Conservation (phyloP, 2,113 vertebrate genomes). For the Plecturocebus donacophilus region DNA sequence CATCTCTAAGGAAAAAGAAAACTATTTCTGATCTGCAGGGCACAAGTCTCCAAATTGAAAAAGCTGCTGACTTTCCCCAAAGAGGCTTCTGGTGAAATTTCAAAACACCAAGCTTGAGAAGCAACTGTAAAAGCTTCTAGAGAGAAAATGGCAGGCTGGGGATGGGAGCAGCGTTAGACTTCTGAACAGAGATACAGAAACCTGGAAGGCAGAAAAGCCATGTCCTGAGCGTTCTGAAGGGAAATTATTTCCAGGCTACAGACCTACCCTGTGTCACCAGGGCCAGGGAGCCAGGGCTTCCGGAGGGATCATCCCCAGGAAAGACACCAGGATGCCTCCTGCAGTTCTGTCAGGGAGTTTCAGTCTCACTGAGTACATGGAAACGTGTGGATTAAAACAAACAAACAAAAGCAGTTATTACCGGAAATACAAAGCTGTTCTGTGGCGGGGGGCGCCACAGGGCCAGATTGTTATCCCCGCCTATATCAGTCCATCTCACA, state of each 20-base stretch:
- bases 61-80: background rate
- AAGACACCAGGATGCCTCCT: background rate
- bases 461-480: background rate
- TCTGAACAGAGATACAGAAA: background rate
- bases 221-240: background rate
- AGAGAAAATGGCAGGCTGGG: background rate
- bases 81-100: background rate
- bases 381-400: too few species aligned
- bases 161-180: background rate
- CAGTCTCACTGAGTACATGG: background rate
- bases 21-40: background rate
- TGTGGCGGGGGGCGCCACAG: background rate
- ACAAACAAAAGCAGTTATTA: background rate
- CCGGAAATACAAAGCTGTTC: background rate
- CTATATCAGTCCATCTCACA: too few species aligned
- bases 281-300: background rate
- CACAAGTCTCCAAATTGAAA: background rate
- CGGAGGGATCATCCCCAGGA: background rate
- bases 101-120: background rate
- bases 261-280: background rate
- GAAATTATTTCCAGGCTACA: background rate
- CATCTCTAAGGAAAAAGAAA: background rate
- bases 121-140: background rate
- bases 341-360: background rate
- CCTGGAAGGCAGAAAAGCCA: fast-evolving